phyloP scores from a whole-genome alignment of 2,888 invertebrate genomes.

The Pseudoips prasinana region DNA sequence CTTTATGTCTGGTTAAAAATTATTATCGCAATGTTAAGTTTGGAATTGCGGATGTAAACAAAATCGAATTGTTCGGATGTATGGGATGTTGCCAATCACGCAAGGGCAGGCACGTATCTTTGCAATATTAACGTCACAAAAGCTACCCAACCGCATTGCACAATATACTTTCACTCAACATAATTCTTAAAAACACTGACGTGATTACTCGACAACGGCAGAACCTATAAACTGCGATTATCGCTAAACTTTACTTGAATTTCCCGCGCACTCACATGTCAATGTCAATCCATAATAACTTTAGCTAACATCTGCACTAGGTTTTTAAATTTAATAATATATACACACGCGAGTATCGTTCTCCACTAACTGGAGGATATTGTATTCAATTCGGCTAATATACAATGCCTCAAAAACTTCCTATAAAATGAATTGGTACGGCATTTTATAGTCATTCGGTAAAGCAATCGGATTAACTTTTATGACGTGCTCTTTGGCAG shows the following conservation, averaged over 20 bases:
- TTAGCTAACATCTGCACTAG: slow-evolving; percentile 21
- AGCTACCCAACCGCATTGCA: slow-evolving; percentile 51
- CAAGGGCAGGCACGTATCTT: slow-evolving; percentile 50
- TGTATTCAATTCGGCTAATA: slow-evolving; percentile 9
- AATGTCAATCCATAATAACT: slow-evolving; percentile 50
- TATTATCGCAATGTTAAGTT: no score
- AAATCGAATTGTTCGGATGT: slow-evolving; percentile 50
- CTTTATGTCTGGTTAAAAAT: no score
- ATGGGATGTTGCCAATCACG: slow-evolving; percentile 64
- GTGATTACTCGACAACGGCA: slow-evolving; percentile 10
- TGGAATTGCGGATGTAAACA: slow-evolving; percentile 45
- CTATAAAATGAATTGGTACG: slow-evolving; percentile 34
- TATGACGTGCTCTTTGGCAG: slow-evolving; percentile 53
- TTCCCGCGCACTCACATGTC: slow-evolving; percentile 66
- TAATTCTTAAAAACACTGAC: slow-evolving; percentile 34
- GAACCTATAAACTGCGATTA: slow-evolving; percentile 5
- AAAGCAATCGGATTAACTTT: slow-evolving; percentile 48
- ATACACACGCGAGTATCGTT: slow-evolving; percentile 33
- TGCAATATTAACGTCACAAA: slow-evolving; percentile 50
- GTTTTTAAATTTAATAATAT: slow-evolving; percentile 9
- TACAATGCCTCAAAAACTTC: slow-evolving; percentile 18
- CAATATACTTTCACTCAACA: slow-evolving; percentile 63
- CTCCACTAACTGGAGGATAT: slow-evolving; percentile 8
- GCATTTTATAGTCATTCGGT: slow-evolving; percentile 39
- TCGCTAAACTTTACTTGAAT: slow-evolving; percentile 42